A percentile compares a stretch with the other conserved stretches of the same genome.
phyloP scores from a whole-genome alignment of 2,797 vertebrate species.

The Lagothrix lagotricha region DNA sequence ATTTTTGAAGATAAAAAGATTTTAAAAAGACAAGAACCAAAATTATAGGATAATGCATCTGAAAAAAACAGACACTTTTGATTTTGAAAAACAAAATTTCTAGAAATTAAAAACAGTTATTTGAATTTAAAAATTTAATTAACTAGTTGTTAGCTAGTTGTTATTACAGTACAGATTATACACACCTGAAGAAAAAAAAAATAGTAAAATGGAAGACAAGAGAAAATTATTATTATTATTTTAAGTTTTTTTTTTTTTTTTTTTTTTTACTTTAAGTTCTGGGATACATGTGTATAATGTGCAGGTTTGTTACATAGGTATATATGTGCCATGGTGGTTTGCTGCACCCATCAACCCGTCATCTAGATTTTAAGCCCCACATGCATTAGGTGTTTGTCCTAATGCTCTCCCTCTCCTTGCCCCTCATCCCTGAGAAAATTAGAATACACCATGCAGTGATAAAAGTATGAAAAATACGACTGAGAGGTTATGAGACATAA shows the following conservation, averaged over 20 bases:
- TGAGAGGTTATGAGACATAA: background rate
- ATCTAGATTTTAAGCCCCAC: no score
- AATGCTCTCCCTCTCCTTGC: no score
- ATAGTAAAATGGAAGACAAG: background rate
- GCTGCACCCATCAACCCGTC: no score
- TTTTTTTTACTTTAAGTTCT: no score
- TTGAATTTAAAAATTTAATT: slow-evolving; percentile 7
- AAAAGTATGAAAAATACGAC: background rate
- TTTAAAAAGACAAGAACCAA: background rate
- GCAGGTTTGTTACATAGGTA: no score
- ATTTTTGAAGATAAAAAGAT: background rate
- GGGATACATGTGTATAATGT: no score
- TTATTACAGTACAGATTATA: background rate
- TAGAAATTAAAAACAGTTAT: background rate
- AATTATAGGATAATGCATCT: background rate
- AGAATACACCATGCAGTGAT: background rate
- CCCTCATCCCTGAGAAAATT: background rate
- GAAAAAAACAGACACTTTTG: background rate
- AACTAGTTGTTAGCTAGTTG: background rate
- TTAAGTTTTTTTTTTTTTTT: no score
- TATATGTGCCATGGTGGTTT: no score
- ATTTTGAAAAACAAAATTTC: background rate
- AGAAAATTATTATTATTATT: background rate
- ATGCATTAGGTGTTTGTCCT: no score
- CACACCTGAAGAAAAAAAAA: background rate